Percentiles rank a stretch among this genome's conserved stretches.
These are phyloP conservation scores for Esox masquinongy DNA, from an alignment of 2,797 vertebrate genomes.

Conservation along the genomic window DNA sequence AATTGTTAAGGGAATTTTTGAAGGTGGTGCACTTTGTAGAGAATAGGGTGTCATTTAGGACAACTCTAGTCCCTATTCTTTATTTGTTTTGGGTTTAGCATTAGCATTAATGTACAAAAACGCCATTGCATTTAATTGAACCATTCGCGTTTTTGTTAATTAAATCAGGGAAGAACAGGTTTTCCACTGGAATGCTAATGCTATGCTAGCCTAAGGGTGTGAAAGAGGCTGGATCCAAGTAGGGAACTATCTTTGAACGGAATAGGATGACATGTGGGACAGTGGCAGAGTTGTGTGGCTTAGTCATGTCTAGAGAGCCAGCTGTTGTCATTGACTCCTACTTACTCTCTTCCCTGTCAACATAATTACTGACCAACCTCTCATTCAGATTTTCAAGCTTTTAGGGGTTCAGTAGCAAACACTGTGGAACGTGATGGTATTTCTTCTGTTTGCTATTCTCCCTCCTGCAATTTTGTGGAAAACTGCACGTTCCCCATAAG, in stretches of 20 bases:
- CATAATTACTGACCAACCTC: neutral
- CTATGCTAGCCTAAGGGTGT: constrained; percentile 11
- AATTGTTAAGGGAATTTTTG: neutral
- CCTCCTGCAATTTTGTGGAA: too few relatives aligned
- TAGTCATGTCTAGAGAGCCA: neutral
- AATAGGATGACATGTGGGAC: neutral
- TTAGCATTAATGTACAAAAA: neutral
- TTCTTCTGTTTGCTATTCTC: too few relatives aligned
- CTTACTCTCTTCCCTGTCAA: neutral
- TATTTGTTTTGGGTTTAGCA: constrained; percentile 19
- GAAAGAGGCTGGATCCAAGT: neutral
- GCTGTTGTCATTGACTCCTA: neutral
- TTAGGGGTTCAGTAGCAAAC: too few relatives aligned
- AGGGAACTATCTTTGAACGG: neutral
- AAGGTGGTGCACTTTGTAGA: neutral
- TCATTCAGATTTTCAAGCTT: neutral
- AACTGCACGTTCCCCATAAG: too few relatives aligned
- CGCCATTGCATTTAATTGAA: constrained; percentile 15
- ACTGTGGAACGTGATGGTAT: too few relatives aligned
- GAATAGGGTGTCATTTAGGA: neutral
- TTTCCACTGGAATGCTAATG: constrained; percentile 27
- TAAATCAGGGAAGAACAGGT: constrained; percentile 22
- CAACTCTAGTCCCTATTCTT: neutral
- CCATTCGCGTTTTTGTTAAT: constrained; percentile 25
- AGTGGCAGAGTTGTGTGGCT: neutral